Conservation (phyloP, 1,140 invertebrate genomes). For the Sminthurides bifidus region DNA sequence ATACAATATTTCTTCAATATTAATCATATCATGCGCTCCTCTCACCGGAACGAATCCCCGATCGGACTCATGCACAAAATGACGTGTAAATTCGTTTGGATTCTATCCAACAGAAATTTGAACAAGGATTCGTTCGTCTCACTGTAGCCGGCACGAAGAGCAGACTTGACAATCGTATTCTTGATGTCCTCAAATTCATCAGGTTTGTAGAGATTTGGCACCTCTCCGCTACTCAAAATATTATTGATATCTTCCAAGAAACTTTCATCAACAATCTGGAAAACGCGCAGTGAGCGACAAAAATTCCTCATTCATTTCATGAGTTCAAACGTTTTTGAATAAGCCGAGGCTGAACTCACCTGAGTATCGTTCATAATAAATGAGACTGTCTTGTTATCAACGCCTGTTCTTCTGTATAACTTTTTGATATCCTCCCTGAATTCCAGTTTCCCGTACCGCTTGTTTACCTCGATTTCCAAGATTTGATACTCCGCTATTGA, state of each 20-base stretch:
- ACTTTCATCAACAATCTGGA: constrained; percentile 56
- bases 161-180: constrained; percentile 49
- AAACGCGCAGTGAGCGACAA: neutral
- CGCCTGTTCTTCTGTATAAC: constrained; percentile 56
- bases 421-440: constrained; percentile 73
- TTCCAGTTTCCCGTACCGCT: constrained; percentile 58
- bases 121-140: constrained; percentile 56
- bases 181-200: constrained; percentile 77
- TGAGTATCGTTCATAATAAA: constrained; percentile 76
- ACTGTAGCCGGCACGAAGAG: constrained; percentile 49
- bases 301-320: neutral
- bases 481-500: constrained; percentile 64
- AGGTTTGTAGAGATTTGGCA: constrained; percentile 66
- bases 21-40: too few species aligned
- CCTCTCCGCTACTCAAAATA: constrained; percentile 69
- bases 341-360: constrained; percentile 24
- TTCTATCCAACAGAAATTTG: constrained; percentile 60
- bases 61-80: constrained; percentile 76
- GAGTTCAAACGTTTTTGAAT: neutral
- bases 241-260: constrained; percentile 82
- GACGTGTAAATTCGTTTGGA: constrained; percentile 63
- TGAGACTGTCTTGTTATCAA: constrained; percentile 57
- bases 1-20: too few species aligned
- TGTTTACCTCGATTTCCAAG: constrained; percentile 66
- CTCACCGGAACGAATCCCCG: constrained; percentile 51